A percentile compares a stretch with the other conserved stretches of the same genome.
phyloP scores from a whole-genome alignment of 2,797 vertebrate species.

The Tokudaia muenninki region DNA sequence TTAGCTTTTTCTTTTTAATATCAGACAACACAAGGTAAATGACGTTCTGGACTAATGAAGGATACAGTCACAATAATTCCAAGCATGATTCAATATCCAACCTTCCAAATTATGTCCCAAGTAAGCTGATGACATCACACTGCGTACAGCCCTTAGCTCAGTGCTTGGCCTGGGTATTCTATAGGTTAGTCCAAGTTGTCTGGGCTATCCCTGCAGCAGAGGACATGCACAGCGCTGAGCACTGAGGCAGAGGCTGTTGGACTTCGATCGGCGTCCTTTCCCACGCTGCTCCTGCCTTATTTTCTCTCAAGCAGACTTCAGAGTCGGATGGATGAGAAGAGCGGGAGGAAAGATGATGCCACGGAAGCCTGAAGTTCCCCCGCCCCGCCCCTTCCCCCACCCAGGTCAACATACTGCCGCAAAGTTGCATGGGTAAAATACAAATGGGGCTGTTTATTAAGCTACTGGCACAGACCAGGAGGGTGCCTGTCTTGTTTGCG shows the following conservation, averaged over 20 bases:
- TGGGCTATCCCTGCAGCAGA: not conserved
- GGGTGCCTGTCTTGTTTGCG: fast-evolving
- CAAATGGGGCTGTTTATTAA: not conserved
- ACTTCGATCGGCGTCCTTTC: fast-evolving
- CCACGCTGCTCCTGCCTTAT: not conserved
- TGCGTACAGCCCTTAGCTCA: not conserved
- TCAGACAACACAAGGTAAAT: constrained; percentile 27
- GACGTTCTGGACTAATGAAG: constrained; percentile 57
- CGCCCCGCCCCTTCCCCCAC: too few relatives aligned
- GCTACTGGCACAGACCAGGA: fast-evolving
- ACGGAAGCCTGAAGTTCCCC: fast-evolving
- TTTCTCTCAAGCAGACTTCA: not conserved
- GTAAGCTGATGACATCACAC: not conserved
- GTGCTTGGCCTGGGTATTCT: not conserved
- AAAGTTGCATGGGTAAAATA: not conserved
- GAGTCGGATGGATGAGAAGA: not conserved
- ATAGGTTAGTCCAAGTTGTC: not conserved
- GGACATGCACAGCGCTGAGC: not conserved
- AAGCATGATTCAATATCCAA: not conserved
- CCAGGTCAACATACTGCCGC: fast-evolving
- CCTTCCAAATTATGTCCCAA: constrained; percentile 47
- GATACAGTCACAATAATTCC: constrained; percentile 50
- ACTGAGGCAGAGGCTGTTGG: fast-evolving
- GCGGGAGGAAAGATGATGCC: not conserved
- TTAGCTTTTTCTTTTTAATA: constrained; percentile 46